Conservation (phyloP, 1,140 invertebrate species). For the Diorhabda carinulata region DNA sequence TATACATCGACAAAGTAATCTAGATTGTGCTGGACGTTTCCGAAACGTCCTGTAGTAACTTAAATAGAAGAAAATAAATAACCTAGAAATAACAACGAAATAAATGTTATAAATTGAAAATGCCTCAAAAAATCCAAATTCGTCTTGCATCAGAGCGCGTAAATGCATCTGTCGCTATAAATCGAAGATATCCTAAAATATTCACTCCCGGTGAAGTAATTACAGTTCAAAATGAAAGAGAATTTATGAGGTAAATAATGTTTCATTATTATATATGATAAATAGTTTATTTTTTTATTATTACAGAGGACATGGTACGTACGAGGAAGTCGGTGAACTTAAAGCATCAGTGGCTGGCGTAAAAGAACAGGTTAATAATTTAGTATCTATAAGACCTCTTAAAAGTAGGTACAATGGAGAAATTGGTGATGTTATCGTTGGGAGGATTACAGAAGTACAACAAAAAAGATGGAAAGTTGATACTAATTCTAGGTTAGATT, state of each 20-base stretch:
- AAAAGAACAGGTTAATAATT: slow-evolving; percentile 90
- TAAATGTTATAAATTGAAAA: slow-evolving; percentile 11
- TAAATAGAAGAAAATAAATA: too few relatives aligned
- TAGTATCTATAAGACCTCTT: slow-evolving; percentile 85
- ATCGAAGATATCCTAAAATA: slow-evolving; percentile 59
- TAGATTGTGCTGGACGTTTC: too few relatives aligned
- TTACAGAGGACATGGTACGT: slow-evolving; percentile 93
- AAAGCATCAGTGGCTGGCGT: slow-evolving; percentile 91
- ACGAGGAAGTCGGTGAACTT: slow-evolving; percentile 73
- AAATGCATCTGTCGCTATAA: slow-evolving; percentile 54
- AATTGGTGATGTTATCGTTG: slow-evolving; percentile 96
- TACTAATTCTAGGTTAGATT: slow-evolving; percentile 86
- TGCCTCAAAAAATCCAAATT: slow-evolving; percentile 47
- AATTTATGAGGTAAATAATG: slow-evolving; percentile 75
- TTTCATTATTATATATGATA: neutral
- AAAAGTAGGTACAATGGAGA: slow-evolving; percentile 90
- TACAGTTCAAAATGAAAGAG: slow-evolving; percentile 61
- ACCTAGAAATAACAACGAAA: too few relatives aligned
- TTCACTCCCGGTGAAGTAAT: slow-evolving; percentile 86
- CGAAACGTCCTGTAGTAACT: too few relatives aligned
- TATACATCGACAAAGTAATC: too few relatives aligned
- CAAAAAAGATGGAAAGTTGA: slow-evolving; percentile 95
- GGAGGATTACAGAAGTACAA: slow-evolving; percentile 86
- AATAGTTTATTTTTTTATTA: neutral
- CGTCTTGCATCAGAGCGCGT: slow-evolving; percentile 50